Percentiles rank a stretch among this genome's conserved stretches.
Conservation (phyloP, 2,797 vertebrate genomes). For the Pangasius djambal region DNA sequence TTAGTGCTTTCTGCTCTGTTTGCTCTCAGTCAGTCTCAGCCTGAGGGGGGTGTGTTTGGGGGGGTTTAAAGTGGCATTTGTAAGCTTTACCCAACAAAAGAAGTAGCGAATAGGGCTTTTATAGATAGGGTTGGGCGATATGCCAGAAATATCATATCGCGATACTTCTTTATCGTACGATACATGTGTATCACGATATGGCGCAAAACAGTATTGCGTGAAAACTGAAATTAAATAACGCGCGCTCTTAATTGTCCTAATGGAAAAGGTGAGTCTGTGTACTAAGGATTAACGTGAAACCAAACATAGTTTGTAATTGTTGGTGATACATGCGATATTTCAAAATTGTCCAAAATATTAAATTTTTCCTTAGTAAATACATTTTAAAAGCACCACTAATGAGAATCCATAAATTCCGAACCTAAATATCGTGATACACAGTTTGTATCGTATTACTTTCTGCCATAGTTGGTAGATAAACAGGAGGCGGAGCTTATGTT, state of each 20-base stretch:
- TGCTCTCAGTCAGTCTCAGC: neutral
- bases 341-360: neutral
- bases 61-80: neutral
- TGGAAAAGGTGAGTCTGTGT: too few species aligned
- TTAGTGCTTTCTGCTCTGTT: neutral
- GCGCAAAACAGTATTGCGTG: too few species aligned
- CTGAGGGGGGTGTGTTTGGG: neutral
- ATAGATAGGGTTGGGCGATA: neutral
- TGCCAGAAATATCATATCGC: too few species aligned
- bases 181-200: neutral
- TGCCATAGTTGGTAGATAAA: neutral
- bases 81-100: neutral
- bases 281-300: too few species aligned
- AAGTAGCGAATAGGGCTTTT: neutral
- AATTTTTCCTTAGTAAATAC: too few species aligned
- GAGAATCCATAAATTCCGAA: neutral
- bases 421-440: neutral
- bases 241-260: too few species aligned
- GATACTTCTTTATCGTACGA: neutral
- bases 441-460: neutral
- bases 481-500: neutral
- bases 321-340: too few species aligned
- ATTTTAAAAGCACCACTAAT: too few species aligned
- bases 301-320: too few species aligned
- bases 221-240: too few species aligned